Evolutionary conservation across 2,797 vertebrate genomes (phyloP), one percentile per base, ranked within the genome.

Genomic region (Chaetophractus vellerosus): DNA sequence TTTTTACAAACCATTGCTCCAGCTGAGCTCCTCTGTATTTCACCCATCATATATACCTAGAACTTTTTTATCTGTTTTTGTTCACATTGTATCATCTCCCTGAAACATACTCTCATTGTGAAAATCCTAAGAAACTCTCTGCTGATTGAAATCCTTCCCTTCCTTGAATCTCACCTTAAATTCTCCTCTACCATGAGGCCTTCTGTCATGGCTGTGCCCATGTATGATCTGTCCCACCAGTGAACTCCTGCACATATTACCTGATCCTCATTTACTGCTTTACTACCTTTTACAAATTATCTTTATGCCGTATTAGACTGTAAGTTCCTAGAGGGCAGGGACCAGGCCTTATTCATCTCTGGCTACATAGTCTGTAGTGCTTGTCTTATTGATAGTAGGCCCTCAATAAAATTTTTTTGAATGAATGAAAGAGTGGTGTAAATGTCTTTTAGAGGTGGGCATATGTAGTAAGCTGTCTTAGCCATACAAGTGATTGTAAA

Each of bases 361-460:
- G 19, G 55, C 59, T 74, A 2, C 3, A 18, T 23, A 23, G 18
- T 76, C 9, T 81, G 33, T 45, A 71, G 50, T 15, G 5, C 52
- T 75, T 36, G 4, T 68, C 81, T 87, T 55, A 33, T 50, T 83
- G 31, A 68, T 31, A 50, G 14, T 33, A 38, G 75, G 41, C 45
- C 50, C 26, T 89, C 84, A 92, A 19, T 80, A 74, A 50, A 80
- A 66, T 87, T 87, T 38, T 90, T 90, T 66, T 84, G 64, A 87
- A 74, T 88, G 41, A 86, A 57, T 86, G 24, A 59, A 64, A 76
- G 69, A 68, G 31, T 57, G 45, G 57, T 57, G 1, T 75, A 83
- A 68, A 33, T 68, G 55, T 92, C 59, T 86, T 82, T 66, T n/a
- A 33, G 59, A 81, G 74, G 41, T 26, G 31, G 59, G 79, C 28